Percentiles rank a stretch among this genome's conserved stretches.
These are phyloP conservation scores for Sphaerophoria taeniata DNA, from an alignment of 2,888 invertebrate genomes.

Conservation along the genomic window DNA sequence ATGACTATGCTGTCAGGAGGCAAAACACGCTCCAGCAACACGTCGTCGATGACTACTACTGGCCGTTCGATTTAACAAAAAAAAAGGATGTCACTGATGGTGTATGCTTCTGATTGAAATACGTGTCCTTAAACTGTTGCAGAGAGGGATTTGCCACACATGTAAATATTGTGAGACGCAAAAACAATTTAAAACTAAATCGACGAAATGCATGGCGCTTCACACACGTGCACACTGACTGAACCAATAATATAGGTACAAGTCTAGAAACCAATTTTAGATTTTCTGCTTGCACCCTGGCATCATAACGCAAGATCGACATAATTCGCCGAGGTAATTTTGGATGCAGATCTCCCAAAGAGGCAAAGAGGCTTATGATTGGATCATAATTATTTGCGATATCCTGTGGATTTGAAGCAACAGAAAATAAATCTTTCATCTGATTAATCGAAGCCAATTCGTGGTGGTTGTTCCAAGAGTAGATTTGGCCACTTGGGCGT, in stretches of 20 bases:
- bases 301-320: background rate
- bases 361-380: too few relatives aligned
- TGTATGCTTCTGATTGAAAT: slow-evolving; percentile 30
- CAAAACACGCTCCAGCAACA: slow-evolving; percentile 37
- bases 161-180: slow-evolving; percentile 38
- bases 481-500: too few relatives aligned
- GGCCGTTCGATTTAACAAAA: slow-evolving; percentile 21
- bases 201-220: slow-evolving; percentile 47
- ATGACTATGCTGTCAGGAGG: slow-evolving; percentile 11
- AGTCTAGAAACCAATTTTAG: too few relatives aligned
- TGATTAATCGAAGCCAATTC: too few relatives aligned
- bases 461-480: too few relatives aligned
- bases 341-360: slow-evolving; percentile 62
- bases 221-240: background rate
- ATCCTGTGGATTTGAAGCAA: too few relatives aligned
- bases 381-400: too few relatives aligned
- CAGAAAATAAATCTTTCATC: too few relatives aligned
- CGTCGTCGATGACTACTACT: slow-evolving; percentile 39
- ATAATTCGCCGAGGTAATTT: too few relatives aligned
- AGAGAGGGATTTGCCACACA: slow-evolving; percentile 32
- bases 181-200: slow-evolving; percentile 62
- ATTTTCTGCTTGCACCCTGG: slow-evolving; percentile 50
- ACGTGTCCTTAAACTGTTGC: background rate
- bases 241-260: too few relatives aligned
- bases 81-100: slow-evolving; percentile 35